Conservation (phyloP, 2,888 invertebrate genomes). For the Ischnus inquisitorius region DNA sequence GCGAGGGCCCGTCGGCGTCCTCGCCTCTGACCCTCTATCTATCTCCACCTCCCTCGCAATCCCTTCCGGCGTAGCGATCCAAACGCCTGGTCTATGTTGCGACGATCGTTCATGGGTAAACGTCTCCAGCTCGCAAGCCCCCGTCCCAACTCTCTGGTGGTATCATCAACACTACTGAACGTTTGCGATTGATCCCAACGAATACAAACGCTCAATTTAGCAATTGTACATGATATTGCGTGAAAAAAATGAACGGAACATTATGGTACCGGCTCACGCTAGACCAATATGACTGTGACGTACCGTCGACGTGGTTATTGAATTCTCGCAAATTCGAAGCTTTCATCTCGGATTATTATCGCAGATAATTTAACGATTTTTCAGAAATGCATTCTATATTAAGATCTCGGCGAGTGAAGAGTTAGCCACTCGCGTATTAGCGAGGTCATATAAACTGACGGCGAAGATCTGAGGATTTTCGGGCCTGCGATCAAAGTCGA, state of each 20-base stretch:
- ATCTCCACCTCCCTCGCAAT: neutral
- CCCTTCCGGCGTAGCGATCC: constrained; percentile 17
- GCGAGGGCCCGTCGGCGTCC: constrained; percentile 33
- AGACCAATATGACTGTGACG: neutral
- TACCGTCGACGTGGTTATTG: constrained; percentile 36
- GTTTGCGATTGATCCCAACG: neutral
- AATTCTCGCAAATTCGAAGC: constrained; percentile 2
- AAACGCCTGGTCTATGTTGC: constrained; percentile 49
- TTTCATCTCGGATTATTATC: constrained; percentile 51
- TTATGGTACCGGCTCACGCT: neutral
- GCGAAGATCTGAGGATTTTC: constrained; percentile 59
- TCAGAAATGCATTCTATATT: constrained; percentile 59
- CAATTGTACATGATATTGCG: neutral
- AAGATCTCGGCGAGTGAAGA: constrained; percentile 18
- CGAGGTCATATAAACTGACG: neutral
- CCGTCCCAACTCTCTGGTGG: neutral
- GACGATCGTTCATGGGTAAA: constrained; percentile 68
- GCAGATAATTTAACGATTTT: constrained; percentile 51
- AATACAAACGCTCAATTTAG: constrained; percentile 14
- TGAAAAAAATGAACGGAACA: neutral
- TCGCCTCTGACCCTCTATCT: neutral
- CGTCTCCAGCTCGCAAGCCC: constrained; percentile 47
- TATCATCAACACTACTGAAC: constrained; percentile 1
- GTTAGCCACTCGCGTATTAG: constrained; percentile 37
- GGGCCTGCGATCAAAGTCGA: constrained; percentile 24